Evolutionary conservation across 2,888 invertebrate species (phyloP).

Genomic region (Mythimna albipuncta): DNA sequence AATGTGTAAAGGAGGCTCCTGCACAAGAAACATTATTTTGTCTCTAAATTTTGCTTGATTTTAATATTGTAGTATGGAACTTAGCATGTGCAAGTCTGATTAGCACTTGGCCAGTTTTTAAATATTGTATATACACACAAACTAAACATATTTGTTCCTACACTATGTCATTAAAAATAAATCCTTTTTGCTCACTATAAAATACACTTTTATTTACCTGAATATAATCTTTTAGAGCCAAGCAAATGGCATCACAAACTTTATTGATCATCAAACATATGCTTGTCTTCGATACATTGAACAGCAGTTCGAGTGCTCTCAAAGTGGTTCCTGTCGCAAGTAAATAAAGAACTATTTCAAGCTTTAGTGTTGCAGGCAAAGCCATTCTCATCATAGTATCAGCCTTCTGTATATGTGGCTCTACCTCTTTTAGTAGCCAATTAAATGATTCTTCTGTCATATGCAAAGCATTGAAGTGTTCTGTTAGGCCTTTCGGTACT

Average conservation of each 20-base stretch:
- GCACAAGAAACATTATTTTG: too few relatives aligned
- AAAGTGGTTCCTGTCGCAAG: slow-evolving; percentile 36
- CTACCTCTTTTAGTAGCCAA: slow-evolving; percentile 45
- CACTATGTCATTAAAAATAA: background rate
- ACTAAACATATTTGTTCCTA: background rate
- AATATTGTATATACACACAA: background rate
- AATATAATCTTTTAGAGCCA: slow-evolving; percentile 38
- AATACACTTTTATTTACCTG: background rate
- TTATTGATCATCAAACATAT: slow-evolving; percentile 41
- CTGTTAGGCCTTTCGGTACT: slow-evolving; percentile 3
- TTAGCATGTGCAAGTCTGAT: too few relatives aligned
- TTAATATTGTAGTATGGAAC: too few relatives aligned
- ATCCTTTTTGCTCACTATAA: background rate
- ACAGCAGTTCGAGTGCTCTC: slow-evolving; percentile 23
- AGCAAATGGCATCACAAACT: slow-evolving; percentile 45
- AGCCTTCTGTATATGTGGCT: slow-evolving; percentile 43
- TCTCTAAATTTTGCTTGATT: too few relatives aligned
- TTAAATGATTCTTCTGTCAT: slow-evolving; percentile 38
- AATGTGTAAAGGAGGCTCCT: too few relatives aligned
- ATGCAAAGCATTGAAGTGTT: slow-evolving; percentile 27
- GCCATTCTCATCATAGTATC: slow-evolving; percentile 50
- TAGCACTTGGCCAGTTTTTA: too few relatives aligned
- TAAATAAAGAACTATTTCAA: slow-evolving; percentile 50
- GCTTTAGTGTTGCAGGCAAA: slow-evolving; percentile 37
- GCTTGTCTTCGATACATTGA: slow-evolving; percentile 29